Evolutionary conservation across 2,888 invertebrate species (phyloP), one percentile per base, ranked within the genome.

Genomic region (Oxyscelio sp.): DNA sequence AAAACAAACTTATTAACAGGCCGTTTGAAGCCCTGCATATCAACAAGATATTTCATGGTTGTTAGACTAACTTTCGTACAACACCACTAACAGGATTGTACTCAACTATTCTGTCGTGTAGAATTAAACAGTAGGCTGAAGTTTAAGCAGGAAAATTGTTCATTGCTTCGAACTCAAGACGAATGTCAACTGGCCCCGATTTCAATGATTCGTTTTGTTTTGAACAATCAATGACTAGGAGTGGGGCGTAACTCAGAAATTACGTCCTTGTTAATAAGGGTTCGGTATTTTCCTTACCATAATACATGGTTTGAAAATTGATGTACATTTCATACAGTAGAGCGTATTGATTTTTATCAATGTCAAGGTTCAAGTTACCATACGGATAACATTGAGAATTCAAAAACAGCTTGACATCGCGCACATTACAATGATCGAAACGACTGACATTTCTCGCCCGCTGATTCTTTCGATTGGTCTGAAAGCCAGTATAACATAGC

Each of bases 381-480:
- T 93, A 92, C 11, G 34, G 34, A 34, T 34, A 34, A 34, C 34
- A 34, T 34, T 34, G 34, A 34, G 34, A 34, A 34, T 34, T 34
- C 34, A 34, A 34, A 34, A 34, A 34, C 34, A 34, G 11, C 9
- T 34, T 34, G 34, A 34, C 34, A 34, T 34, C 34, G 34, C 34
- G 34, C 9, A 34, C 34, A 34, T 34, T 34, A 11, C 34, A 34
- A 34, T 34, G 34, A 34, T 34, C 34, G 34, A 34, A 34, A 34
- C 34, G 34, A 34, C 34, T 34, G 34, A 11, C 78, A 83, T 92
- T 85, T 63, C 61, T 84, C 5, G 15, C 27, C 45, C 74, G 58
- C 24, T 87, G 75, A 85, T 90, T 91, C 89, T 92, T 93, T 84
- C 90, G 85, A 63, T 90, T 85, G 15, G 92, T 93, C 90, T 94